A percentile compares a stretch with the other conserved stretches of the same genome.
Conservation (phyloP, 2,888 invertebrate genomes). For the Miltochrista miniata region DNA sequence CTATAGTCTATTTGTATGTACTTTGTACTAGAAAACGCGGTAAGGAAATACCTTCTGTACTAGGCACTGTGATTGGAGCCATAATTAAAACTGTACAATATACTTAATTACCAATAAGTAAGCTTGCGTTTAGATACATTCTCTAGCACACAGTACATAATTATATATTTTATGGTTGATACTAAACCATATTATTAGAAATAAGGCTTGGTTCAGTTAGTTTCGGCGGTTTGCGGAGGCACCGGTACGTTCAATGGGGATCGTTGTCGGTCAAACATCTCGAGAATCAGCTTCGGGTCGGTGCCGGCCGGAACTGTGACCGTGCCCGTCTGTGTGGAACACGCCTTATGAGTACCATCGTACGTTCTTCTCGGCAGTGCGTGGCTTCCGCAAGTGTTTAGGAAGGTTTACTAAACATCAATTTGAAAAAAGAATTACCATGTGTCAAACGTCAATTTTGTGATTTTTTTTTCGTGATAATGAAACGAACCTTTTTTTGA, state of each 20-base stretch:
- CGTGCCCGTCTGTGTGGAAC: constrained; percentile 76
- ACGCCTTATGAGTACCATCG: constrained; percentile 75
- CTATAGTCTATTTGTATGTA: not conserved
- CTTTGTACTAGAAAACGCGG: not conserved
- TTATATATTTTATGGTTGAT: too few species aligned
- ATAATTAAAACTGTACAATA: too few species aligned
- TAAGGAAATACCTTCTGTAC: too few species aligned
- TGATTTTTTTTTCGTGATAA: constrained; percentile 20
- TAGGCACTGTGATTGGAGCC: too few species aligned
- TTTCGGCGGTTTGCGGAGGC: constrained; percentile 57
- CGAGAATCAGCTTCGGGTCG: constrained; percentile 81
- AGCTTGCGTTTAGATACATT: constrained; percentile 14
- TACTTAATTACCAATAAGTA: constrained; percentile 4
- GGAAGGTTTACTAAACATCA: constrained; percentile 36
- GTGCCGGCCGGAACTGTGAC: constrained; percentile 82
- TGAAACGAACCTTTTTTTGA: constrained; percentile 38
- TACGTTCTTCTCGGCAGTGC: constrained; percentile 73
- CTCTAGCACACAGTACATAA: too few species aligned
- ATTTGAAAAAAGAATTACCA: constrained; percentile 21
- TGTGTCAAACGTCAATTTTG: constrained; percentile 7
- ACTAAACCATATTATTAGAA: not conserved
- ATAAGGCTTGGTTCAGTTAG: constrained; percentile 36
- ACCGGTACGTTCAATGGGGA: constrained; percentile 71
- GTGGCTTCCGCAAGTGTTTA: constrained; percentile 70
- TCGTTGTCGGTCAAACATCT: constrained; percentile 82